These are phyloP conservation scores for Rhinophrynus dorsalis DNA, from an alignment of 2,797 vertebrate species.

Conservation along the genomic window DNA sequence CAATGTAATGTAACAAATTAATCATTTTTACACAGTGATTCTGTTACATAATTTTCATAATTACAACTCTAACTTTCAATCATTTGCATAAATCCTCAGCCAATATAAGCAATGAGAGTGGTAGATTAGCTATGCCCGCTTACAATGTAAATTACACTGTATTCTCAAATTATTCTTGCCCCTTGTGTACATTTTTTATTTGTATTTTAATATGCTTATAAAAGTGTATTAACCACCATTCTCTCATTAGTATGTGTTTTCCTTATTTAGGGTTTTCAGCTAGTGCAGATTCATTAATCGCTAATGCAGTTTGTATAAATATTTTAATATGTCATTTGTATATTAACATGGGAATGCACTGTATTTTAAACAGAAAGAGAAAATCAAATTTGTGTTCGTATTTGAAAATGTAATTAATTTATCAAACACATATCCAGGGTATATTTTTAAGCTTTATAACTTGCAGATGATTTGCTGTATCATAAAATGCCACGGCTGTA, in stretches of 20 bases:
- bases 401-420: constrained; percentile 17
- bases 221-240: background rate
- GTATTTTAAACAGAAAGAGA: constrained; percentile 13
- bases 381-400: background rate
- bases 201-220: constrained; percentile 13
- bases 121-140: background rate
- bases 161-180: background rate
- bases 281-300: constrained; percentile 19
- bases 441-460: background rate
- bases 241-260: constrained; percentile 13
- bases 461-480: background rate
- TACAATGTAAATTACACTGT: background rate
- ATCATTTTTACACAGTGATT: background rate
- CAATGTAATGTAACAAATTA: too few species aligned
- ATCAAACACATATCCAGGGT: background rate
- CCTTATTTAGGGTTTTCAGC: constrained; percentile 10
- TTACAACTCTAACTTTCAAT: background rate
- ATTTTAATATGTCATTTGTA: constrained; percentile 34
- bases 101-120: background rate
- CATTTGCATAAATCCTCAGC: background rate
- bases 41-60: background rate
- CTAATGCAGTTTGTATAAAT: constrained; percentile 34
- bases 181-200: constrained; percentile 5
- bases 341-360: constrained; percentile 15
- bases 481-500: too few species aligned